Base-by-base conservation (phyloP, 2,113 vertebrate genomes). In the Gorsachius goisagi region DNA sequence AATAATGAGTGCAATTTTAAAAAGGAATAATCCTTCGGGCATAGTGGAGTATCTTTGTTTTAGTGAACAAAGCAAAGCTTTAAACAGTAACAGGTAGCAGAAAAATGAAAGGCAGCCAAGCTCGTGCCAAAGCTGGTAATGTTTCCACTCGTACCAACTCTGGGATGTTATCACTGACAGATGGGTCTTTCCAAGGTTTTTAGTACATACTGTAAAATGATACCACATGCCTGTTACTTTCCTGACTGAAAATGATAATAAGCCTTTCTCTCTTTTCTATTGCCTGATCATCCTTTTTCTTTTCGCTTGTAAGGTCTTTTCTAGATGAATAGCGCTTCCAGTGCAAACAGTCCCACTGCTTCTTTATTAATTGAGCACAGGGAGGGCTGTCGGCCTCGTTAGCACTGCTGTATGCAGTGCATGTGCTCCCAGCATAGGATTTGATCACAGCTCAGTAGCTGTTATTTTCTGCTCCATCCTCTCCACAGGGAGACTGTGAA, bases 51-150 rank as follows among this genome's bases (percentile, higher is more conserved):
- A 15, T 39, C 78, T 82, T 77, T 89, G 78, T 87, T 93, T 79
- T 41, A 82, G 74, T 73, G 66, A 96, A 79, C 39, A 97, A 89
- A 93, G 28, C 35, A 86, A 85, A 91, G 27, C 56, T 95, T 71
- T 84, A 83, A 93, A 91, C 74, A 72, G 53, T 44, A 93, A 72
- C 44, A 55, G 72, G 60, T 39, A 74, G 74, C 28, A 78, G 72
- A 75, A 75, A 77, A 90, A 78, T 50, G 22, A 82, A 89, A 85
- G 80, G 79, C 66, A 76, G 18, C 22, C 28, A 19, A 75, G 22
- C 28, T 75, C 0, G 3, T 93, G 80, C 73, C 86, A 84, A 88
- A 82, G 49, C 60, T 68, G 41, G 53, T 56, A 32, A 32, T 45
- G 12, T 87, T 90, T 95, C 95, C 79, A 37, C 44, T 62, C 0